Percentiles rank a stretch among this genome's conserved stretches.
Conservation (phyloP, 2,888 invertebrate species). For the Pammene fasciana region DNA sequence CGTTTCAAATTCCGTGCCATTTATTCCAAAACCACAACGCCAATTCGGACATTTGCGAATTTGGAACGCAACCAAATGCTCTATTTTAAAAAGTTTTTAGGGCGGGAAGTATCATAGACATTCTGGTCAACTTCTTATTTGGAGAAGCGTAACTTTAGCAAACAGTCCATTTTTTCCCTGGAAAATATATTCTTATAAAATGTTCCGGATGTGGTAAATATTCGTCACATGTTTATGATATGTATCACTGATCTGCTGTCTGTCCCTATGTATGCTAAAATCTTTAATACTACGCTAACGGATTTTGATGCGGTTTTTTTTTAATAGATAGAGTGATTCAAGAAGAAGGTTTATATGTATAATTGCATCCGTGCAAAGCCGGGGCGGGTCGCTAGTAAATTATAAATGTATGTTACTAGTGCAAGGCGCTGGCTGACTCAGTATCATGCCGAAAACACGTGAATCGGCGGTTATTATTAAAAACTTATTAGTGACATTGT, state of each 20-base stretch:
- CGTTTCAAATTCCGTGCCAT: constrained; percentile 30
- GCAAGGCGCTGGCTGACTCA: constrained; percentile 22
- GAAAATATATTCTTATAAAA: not conserved
- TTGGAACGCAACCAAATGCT: constrained; percentile 17
- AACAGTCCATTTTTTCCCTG: not conserved
- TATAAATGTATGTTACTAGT: constrained; percentile 24
- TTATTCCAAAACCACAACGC: constrained; percentile 20
- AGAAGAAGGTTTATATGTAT: no score
- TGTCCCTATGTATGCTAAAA: no score
- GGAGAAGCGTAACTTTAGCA: not conserved
- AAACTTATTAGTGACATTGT: constrained; percentile 16
- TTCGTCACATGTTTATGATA: constrained; percentile 1
- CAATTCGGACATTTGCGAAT: constrained; percentile 24
- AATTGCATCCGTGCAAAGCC: no score
- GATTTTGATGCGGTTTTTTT: no score
- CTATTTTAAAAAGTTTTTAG: no score
- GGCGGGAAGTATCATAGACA: constrained; percentile 16
- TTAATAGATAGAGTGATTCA: no score
- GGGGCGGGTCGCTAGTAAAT: no score
- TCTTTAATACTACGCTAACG: no score
- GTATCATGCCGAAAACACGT: constrained; percentile 27
- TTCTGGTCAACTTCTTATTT: not conserved
- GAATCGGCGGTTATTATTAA: constrained; percentile 16
- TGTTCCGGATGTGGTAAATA: constrained; percentile 2
- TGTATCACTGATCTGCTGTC: no score